These are phyloP conservation scores for Ischnura elegans DNA, from an alignment of 2,888 invertebrate species.

Conservation along the genomic window DNA sequence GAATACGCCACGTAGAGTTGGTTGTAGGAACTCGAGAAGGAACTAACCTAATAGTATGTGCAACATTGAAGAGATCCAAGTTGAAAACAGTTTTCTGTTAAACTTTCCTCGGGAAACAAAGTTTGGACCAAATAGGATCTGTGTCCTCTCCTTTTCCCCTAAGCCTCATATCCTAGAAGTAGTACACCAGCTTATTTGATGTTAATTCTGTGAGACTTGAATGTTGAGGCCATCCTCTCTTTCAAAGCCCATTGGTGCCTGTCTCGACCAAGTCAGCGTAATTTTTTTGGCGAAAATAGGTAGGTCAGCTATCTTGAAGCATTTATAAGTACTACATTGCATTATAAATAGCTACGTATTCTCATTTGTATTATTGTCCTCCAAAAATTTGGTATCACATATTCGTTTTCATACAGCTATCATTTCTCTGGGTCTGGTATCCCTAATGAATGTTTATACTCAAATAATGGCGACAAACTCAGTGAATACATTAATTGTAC, in stretches of 20 bases:
- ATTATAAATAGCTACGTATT: too few relatives aligned
- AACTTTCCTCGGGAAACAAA: neutral
- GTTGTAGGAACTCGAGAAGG: neutral
- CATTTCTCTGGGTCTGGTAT: too few relatives aligned
- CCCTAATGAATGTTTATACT: too few relatives aligned
- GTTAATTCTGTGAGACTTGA: neutral
- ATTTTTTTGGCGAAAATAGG: neutral
- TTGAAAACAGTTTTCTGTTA: neutral
- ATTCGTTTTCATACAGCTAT: too few relatives aligned
- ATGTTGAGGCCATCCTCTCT: neutral
- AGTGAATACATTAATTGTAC: too few relatives aligned
- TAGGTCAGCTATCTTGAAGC: too few relatives aligned
- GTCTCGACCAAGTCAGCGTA: neutral
- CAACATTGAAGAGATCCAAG: neutral
- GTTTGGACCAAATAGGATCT: constrained; percentile 22
- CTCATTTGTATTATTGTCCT: too few relatives aligned
- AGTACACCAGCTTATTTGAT: neutral
- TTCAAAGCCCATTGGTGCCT: neutral
- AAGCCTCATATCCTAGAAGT: constrained; percentile 11
- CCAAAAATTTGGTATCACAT: too few relatives aligned
- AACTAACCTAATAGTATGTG: neutral
- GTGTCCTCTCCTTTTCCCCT: neutral
- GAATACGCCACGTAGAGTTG: too few relatives aligned
- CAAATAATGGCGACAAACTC: too few relatives aligned
- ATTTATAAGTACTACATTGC: too few relatives aligned